phyloP scores from a whole-genome alignment of 2,888 invertebrate genomes.

The Anthrax anthrax region DNA sequence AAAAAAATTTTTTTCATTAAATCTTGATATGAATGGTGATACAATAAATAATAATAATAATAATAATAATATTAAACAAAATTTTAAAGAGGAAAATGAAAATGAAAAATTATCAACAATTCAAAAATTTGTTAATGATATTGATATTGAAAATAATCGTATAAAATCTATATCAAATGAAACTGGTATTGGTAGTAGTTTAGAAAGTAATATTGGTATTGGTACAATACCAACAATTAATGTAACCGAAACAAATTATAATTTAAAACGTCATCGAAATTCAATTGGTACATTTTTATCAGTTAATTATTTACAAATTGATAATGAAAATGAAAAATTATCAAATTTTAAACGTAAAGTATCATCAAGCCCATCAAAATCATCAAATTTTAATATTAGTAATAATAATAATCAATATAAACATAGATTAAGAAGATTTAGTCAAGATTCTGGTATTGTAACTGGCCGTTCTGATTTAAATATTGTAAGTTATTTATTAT shows the following conservation, averaged over 20 bases:
- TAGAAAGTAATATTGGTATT: conserved; percentile 6
- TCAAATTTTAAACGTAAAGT: conserved; percentile 1
- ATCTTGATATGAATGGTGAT: too few relatives aligned
- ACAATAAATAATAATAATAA: too few relatives aligned
- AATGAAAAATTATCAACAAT: too few relatives aligned
- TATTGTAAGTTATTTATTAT: too few relatives aligned
- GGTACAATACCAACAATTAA: too few relatives aligned
- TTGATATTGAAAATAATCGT: too few relatives aligned
- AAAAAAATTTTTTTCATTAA: too few relatives aligned
- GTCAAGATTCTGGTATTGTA: conserved; percentile 32
- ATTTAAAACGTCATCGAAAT: conserved; percentile 7
- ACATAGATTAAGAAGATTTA: conserved; percentile 23
- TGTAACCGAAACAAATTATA: neutral
- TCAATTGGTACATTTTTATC: conserved; percentile 9
- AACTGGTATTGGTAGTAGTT: conserved; percentile 10
- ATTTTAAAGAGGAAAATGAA: too few relatives aligned
- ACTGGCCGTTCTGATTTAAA: conserved; percentile 9
- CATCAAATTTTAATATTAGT: conserved; percentile 2
- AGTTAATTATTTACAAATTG: conserved; percentile 1
- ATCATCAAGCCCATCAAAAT: conserved; percentile 8
- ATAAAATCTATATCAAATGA: conserved; percentile 5
- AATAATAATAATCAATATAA: conserved; percentile 10
- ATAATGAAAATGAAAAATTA: neutral
- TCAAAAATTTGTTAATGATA: too few relatives aligned
- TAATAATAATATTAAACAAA: too few relatives aligned